A percentile compares a stretch with the other conserved stretches of the same genome.
phyloP scores from a whole-genome alignment of 2,113 vertebrate species.

The Enhydra lutris region DNA sequence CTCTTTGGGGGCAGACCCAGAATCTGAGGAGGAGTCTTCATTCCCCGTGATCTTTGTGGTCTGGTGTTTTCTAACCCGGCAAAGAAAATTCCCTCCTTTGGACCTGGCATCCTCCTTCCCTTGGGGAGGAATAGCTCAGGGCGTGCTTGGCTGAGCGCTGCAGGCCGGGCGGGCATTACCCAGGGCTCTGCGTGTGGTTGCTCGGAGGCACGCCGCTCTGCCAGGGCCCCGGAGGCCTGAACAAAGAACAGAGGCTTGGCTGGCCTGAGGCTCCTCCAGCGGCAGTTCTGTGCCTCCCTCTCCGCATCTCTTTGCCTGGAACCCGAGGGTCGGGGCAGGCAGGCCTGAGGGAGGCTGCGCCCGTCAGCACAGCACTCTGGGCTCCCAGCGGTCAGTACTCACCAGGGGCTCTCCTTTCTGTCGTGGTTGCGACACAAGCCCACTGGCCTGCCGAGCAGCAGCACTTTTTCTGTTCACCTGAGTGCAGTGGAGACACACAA shows the following conservation, averaged over 20 bases:
- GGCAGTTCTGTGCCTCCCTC: fast-evolving
- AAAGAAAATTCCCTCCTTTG: background rate
- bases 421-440: no score
- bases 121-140: background rate
- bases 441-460: background rate
- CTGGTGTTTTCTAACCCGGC: background rate
- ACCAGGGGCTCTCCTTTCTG: fast-evolving
- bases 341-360: background rate
- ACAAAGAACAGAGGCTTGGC: background rate
- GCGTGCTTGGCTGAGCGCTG: background rate
- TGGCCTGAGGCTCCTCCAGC: background rate
- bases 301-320: background rate
- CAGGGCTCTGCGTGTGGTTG: background rate
- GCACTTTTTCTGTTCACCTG: fast-evolving
- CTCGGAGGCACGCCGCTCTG: background rate
- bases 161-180: background rate
- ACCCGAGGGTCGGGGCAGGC: fast-evolving
- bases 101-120: background rate
- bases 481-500: background rate
- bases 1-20: background rate
- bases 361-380: background rate
- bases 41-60: background rate
- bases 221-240: background rate
- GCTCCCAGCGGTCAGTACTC: fast-evolving
- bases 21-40: background rate